These are phyloP conservation scores for Drosophila histrio DNA, from an alignment of 2,888 invertebrate species.

Conservation along the genomic window DNA sequence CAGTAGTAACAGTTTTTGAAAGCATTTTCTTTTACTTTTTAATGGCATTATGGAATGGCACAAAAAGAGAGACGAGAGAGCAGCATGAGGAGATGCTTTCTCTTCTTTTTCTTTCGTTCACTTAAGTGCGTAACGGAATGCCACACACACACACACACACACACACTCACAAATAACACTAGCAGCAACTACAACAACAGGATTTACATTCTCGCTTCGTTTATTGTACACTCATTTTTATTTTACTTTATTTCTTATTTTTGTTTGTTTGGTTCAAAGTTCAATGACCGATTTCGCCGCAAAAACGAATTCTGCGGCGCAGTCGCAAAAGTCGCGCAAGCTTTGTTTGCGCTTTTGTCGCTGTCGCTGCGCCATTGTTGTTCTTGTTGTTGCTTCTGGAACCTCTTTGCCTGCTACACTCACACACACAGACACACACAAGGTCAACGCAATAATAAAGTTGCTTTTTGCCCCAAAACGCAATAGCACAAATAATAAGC, in stretches of 20 bases:
- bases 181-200: slow-evolving; percentile 5
- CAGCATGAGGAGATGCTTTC: slow-evolving; percentile 46
- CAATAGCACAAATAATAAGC: slow-evolving; percentile 47
- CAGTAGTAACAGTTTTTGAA: slow-evolving; percentile 41
- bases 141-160: slow-evolving; percentile 1
- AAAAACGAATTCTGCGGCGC: slow-evolving; percentile 52
- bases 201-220: slow-evolving; percentile 49
- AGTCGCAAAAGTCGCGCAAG: slow-evolving; percentile 38
- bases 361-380: slow-evolving; percentile 3
- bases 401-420: slow-evolving; percentile 27
- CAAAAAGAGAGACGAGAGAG: slow-evolving; percentile 22
- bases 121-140: slow-evolving; percentile 65
- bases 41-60: slow-evolving; percentile 39
- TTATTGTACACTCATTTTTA: slow-evolving; percentile 27
- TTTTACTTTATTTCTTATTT: slow-evolving; percentile 5
- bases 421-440: slow-evolving; percentile 43
- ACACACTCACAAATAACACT: slow-evolving; percentile 5
- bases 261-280: slow-evolving; percentile 69
- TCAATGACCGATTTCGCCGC: slow-evolving; percentile 78
- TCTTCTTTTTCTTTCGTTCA: slow-evolving; percentile 25
- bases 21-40: slow-evolving; percentile 48
- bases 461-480: slow-evolving; percentile 38
- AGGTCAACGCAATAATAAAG: slow-evolving; percentile 54
- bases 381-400: slow-evolving; percentile 1
- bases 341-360: slow-evolving; percentile 29